Percentiles rank a stretch among this genome's conserved stretches.
Evolutionary conservation across 2,797 vertebrate genomes (phyloP).

Genomic region (Enteromius paludinosus): DNA sequence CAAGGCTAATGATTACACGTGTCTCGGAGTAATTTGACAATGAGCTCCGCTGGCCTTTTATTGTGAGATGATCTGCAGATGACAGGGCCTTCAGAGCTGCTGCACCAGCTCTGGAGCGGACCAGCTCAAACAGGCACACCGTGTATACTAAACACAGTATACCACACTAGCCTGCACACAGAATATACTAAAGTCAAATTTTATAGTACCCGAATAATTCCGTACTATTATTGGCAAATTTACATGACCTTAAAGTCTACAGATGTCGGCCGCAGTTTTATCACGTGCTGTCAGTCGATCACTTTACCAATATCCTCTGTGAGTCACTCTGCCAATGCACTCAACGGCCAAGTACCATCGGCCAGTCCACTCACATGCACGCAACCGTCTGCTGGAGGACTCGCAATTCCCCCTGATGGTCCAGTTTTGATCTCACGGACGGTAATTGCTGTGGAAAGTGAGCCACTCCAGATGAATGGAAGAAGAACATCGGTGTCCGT

Average conservation of each 20-base stretch:
- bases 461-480: conserved; percentile 84
- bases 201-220: not conserved
- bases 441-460: conserved; percentile 80
- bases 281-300: conserved; percentile 6
- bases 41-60: conserved; percentile 46
- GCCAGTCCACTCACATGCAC: conserved; percentile 55
- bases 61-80: conserved; percentile 79
- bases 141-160: not conserved
- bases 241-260: not conserved
- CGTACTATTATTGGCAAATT: not conserved
- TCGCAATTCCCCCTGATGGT: conserved; percentile 71
- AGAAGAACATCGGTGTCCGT: conserved; percentile 75
- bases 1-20: conserved; percentile 63
- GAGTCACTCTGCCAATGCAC: conserved; percentile 64
- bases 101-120: conserved; percentile 74
- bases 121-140: not conserved
- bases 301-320: conserved; percentile 44
- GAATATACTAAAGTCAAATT: not conserved
- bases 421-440: conserved; percentile 80
- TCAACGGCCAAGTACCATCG: conserved; percentile 19
- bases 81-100: conserved; percentile 76
- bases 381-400: conserved; percentile 26
- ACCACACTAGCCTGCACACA: conserved; percentile 11
- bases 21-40: conserved; percentile 33
- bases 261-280: not conserved